These are phyloP conservation scores for Hydriomena furcata DNA, from an alignment of 2,888 invertebrate species.

Conservation along the genomic window DNA sequence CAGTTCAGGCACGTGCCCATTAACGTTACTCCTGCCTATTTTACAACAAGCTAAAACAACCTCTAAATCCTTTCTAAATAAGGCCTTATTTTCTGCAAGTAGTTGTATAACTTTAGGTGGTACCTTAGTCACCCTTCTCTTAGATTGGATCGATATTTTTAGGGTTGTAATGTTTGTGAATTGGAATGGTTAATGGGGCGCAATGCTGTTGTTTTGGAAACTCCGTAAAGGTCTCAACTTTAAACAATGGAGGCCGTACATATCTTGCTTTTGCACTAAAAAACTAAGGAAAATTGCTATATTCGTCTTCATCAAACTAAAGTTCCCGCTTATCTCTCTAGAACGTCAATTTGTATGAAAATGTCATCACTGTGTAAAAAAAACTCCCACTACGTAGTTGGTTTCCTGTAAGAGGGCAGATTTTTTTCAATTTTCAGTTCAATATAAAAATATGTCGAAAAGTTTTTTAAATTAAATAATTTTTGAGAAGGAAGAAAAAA, in stretches of 20 bases:
- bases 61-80: background rate
- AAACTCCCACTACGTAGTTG: too few relatives aligned
- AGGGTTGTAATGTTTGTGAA: constrained; percentile 19
- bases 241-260: background rate
- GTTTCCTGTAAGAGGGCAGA: too few relatives aligned
- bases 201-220: background rate
- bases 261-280: too few relatives aligned
- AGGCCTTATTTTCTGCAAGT: background rate
- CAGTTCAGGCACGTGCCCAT: constrained; percentile 53
- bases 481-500: too few relatives aligned
- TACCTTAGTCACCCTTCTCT: constrained; percentile 22
- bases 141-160: constrained; percentile 28
- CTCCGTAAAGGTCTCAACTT: background rate
- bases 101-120: background rate
- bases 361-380: too few relatives aligned
- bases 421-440: too few relatives aligned
- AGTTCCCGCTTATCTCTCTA: too few relatives aligned
- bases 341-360: too few relatives aligned
- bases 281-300: too few relatives aligned
- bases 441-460: too few relatives aligned
- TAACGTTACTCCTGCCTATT: constrained; percentile 36
- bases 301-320: too few relatives aligned
- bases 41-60: background rate
- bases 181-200: constrained; percentile 29
- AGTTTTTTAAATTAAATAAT: too few relatives aligned